phyloP scores from a whole-genome alignment of 2,797 vertebrate species.

The Sebastes itinus region DNA sequence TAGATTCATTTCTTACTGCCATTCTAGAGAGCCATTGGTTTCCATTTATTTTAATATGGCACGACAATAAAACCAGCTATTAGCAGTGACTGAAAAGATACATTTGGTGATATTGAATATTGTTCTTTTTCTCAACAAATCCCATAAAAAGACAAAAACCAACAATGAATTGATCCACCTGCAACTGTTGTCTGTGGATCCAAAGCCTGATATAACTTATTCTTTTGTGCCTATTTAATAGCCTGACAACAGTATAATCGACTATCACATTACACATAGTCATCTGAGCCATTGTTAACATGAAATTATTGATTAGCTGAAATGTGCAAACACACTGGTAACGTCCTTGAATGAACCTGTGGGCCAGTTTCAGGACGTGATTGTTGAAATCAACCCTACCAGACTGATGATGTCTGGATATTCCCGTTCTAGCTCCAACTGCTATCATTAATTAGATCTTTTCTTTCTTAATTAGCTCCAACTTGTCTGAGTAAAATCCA shows the following conservation, averaged over 20 bases:
- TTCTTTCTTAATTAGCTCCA: constrained; percentile 27
- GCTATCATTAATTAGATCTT: constrained; percentile 26
- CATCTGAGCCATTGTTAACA: background rate
- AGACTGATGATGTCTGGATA: background rate
- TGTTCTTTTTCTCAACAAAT: background rate
- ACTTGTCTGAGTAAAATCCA: background rate
- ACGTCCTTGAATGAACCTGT: background rate
- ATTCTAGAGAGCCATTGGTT: background rate
- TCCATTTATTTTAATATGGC: background rate
- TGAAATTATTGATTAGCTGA: background rate
- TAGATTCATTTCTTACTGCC: background rate
- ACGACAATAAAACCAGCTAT: background rate
- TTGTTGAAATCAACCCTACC: background rate
- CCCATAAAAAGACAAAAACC: background rate
- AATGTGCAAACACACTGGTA: background rate
- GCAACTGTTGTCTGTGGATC: background rate
- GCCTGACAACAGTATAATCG: no score
- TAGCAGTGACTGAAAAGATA: background rate
- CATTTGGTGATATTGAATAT: background rate
- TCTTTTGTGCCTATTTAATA: background rate
- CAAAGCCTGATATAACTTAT: background rate
- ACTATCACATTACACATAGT: background rate
- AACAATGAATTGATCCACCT: background rate
- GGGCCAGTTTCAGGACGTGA: background rate
- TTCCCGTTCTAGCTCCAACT: background rate